Evolutionary conservation across 2,888 invertebrate species (phyloP), one percentile per base, ranked within the genome.

Genomic region (Pycnomerus fuliginosus): DNA sequence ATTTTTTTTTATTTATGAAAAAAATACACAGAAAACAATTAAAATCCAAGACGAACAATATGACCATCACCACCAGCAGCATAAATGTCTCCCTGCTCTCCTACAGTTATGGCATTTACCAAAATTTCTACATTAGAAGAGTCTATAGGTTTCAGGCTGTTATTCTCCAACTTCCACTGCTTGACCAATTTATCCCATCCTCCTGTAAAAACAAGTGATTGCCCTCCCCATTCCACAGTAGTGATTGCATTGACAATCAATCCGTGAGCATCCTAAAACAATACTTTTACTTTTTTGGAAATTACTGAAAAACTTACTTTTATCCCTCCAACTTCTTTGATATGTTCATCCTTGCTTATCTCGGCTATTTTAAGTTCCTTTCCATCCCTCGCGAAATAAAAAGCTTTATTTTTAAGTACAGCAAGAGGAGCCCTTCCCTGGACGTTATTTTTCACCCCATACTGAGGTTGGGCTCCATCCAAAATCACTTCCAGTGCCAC

Each of bases 21-120:
- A 5, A 20, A 20, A 20, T 20, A 20, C 5, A 20, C 8, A 20
- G 4, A 5, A 4, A 25, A 25, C 4, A 25, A 12, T 43, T 37
- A 45, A 29, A 40, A 16, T 23, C 61, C 57, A 28, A 67, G 43
- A 38, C 64, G 52, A 7, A 60, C 55, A 23, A 81, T 66, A 40
- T 66, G 66, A 10, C 82, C 82, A 51, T 80, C 79, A 70, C 78
- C 75, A 5, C 80, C 80, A 1, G 75, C 81, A 1, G 77, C 78
- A 72, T 78, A 83, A 3, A 75, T 36, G 25, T 58, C 49, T 5
- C 59, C 59, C n/a, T 57, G 48, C n/a, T 61, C 61, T 2, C 66
- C 65, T 4, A 53, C 34, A 1, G 59, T 47, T 7, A 67, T 49
- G 3, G 61, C 49, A 33, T 64, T 67, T 1, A 68, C 48, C 7